A percentile compares a stretch with the other conserved stretches of the same genome.
These are phyloP conservation scores for Danaus melanippus DNA, from an alignment of 1,140 invertebrate species.

Conservation along the genomic window DNA sequence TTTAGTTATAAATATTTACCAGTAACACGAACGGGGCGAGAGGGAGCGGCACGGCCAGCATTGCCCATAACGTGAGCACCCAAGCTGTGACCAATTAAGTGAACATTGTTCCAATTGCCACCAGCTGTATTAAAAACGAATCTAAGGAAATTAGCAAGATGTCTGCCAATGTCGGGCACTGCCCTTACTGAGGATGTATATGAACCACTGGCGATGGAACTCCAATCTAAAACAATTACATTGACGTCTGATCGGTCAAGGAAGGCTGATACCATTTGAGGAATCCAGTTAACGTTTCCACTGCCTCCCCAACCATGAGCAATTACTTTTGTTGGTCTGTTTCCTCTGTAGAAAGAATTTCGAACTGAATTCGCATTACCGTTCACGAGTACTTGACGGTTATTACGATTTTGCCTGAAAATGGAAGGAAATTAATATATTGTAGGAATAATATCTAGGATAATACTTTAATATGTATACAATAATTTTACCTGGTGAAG, in stretches of 20 bases:
- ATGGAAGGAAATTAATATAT: conserved; percentile 8
- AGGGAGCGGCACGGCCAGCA: conserved; percentile 72
- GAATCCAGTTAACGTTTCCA: conserved; percentile 27
- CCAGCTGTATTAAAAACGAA: conserved; percentile 33
- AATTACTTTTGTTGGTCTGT: conserved; percentile 30
- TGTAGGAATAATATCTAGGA: neutral
- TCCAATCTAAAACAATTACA: conserved; percentile 70
- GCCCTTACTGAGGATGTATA: conserved; percentile 65
- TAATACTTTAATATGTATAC: neutral
- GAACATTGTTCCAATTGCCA: conserved; percentile 74
- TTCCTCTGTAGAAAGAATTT: conserved; percentile 33
- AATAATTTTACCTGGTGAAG: conserved; percentile 38
- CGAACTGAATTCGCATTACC: conserved; percentile 32
- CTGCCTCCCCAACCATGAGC: conserved; percentile 43
- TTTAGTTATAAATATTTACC: conserved; percentile 23
- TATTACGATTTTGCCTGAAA: conserved; percentile 36
- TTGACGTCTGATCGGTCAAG: conserved; percentile 66
- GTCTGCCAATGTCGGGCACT: conserved; percentile 57
- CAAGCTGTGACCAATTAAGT: conserved; percentile 87
- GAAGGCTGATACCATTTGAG: conserved; percentile 44
- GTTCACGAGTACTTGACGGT: conserved; percentile 28
- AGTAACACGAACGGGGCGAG: conserved; percentile 22
- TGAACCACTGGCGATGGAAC: conserved; percentile 23
- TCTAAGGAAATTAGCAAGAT: conserved; percentile 43
- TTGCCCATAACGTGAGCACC: conserved; percentile 75